Evolutionary conservation across 2,113 vertebrate species (phyloP).

Genomic region (Notiomystis cincta): DNA sequence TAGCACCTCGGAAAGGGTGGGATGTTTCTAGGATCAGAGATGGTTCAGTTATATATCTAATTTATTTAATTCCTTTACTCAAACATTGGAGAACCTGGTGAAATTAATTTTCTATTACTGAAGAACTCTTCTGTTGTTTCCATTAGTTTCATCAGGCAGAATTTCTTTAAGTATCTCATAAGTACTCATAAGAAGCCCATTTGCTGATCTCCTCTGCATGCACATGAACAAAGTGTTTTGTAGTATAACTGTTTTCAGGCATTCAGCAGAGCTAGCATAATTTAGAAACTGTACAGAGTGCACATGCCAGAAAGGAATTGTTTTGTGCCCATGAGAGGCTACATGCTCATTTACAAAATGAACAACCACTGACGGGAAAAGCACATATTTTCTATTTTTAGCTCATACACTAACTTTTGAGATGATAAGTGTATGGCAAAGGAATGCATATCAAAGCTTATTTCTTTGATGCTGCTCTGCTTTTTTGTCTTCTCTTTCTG

Average conservation of each 20-base stretch:
- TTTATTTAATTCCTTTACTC: not conserved
- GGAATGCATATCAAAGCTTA: not conserved
- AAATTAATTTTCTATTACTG: not conserved
- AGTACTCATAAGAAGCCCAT: not conserved
- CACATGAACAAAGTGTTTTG: not conserved
- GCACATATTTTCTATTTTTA: constrained; percentile 29
- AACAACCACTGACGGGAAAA: not conserved
- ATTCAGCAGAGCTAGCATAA: not conserved
- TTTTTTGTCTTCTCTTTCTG: constrained; percentile 25
- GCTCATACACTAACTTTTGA: not conserved
- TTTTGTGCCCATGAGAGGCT: not conserved
- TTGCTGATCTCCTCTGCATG: not conserved
- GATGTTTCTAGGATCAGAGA: not conserved
- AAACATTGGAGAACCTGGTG: not conserved
- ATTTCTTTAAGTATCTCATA: not conserved
- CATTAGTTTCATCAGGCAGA: not conserved
- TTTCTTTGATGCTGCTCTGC: not conserved
- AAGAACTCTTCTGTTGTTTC: not conserved
- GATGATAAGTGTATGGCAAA: not conserved
- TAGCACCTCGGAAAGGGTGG: not conserved
- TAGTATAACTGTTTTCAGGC: not conserved
- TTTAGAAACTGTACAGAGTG: not conserved
- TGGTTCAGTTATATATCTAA: not conserved
- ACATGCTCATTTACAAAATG: not conserved
- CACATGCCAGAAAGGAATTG: not conserved